Conservation (phyloP, 2,888 invertebrate species). For the Lordiphosa andalusiaca region DNA sequence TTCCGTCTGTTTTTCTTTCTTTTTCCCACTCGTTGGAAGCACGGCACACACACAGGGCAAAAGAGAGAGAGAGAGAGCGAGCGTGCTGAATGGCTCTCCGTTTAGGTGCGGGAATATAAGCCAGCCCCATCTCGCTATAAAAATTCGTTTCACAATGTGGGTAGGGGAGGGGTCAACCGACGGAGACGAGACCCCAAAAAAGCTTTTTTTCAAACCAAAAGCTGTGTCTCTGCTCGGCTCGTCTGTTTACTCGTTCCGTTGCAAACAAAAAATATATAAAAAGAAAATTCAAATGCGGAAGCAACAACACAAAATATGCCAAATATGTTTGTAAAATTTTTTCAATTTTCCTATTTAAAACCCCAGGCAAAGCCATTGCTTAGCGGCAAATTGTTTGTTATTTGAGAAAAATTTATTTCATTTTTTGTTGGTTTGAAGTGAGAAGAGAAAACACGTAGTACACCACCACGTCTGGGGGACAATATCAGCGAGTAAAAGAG, state of each 20-base stretch:
- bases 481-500: slow-evolving; percentile 8
- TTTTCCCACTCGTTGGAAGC: slow-evolving; percentile 72
- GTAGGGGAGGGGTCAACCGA: too few species aligned
- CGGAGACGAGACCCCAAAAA: slow-evolving; percentile 10
- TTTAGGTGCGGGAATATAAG: slow-evolving; percentile 51
- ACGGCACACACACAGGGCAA: slow-evolving; percentile 31
- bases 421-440: slow-evolving; percentile 22
- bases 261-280: neutral
- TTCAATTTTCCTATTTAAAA: too few species aligned
- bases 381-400: neutral
- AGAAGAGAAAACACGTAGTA: slow-evolving; percentile 29
- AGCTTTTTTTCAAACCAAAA: slow-evolving; percentile 19
- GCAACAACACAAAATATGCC: too few species aligned
- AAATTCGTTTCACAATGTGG: slow-evolving; percentile 2
- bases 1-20: slow-evolving; percentile 79
- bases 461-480: slow-evolving; percentile 19
- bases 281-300: slow-evolving; percentile 19
- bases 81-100: slow-evolving; percentile 41
- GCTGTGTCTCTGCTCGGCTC: slow-evolving; percentile 26
- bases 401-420: slow-evolving; percentile 29
- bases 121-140: slow-evolving; percentile 36
- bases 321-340: too few species aligned
- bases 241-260: slow-evolving; percentile 15
- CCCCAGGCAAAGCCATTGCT: neutral
- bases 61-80: slow-evolving; percentile 19